phyloP scores from a whole-genome alignment of 1,140 invertebrate species.

The Galleria mellonella region DNA sequence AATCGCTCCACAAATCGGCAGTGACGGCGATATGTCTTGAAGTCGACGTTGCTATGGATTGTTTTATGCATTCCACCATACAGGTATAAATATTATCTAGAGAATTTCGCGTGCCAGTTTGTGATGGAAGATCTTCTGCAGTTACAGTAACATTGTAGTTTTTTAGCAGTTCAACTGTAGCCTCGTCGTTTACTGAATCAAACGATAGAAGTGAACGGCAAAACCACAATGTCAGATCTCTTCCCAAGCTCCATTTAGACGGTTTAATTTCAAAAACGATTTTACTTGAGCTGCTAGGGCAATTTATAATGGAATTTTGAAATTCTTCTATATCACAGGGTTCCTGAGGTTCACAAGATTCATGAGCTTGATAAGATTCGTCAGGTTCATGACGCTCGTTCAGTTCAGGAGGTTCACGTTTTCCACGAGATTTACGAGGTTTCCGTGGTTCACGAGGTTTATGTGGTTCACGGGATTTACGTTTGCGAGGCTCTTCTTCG shows the following conservation, averaged over 20 bases:
- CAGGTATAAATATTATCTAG: constrained; percentile 3
- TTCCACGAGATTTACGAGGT: no score
- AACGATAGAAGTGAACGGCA: constrained; percentile 3
- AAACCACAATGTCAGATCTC: constrained; percentile 1
- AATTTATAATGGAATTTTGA: no score
- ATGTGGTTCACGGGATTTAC: no score
- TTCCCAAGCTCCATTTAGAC: neutral
- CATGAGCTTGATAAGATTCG: no score
- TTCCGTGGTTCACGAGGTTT: no score
- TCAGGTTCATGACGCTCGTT: no score
- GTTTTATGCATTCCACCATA: neutral
- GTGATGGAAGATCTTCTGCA: constrained; percentile 3
- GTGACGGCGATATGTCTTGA: neutral
- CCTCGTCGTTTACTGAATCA: constrained; percentile 3
- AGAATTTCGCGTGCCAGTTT: neutral
- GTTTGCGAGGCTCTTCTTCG: neutral
- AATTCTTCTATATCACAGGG: no score
- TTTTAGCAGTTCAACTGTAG: constrained; percentile 1
- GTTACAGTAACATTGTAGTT: constrained; percentile 5
- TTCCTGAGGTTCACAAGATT: no score
- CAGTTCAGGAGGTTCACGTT: no score
- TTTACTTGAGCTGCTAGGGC: neutral
- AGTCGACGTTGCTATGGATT: neutral
- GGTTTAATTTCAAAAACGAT: neutral
- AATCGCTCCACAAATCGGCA: constrained; percentile 6